Conservation (phyloP, 2,888 invertebrate species). For the Noctua pronuba region DNA sequence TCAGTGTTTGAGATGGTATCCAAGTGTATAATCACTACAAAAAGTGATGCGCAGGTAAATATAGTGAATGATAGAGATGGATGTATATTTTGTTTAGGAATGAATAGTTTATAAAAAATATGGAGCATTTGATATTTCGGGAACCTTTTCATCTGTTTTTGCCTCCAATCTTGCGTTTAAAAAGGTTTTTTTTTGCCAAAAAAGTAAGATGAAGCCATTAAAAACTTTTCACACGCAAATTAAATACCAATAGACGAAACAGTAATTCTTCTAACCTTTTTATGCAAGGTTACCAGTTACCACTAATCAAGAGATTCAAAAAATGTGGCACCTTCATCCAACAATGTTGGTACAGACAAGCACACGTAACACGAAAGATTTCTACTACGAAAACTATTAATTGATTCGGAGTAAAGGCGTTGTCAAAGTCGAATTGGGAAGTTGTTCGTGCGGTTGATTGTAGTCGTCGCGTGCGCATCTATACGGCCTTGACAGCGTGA, state of each 20-base stretch:
- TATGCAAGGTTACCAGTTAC: slow-evolving; percentile 33
- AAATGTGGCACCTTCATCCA: slow-evolving; percentile 54
- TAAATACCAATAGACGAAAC: slow-evolving; percentile 23
- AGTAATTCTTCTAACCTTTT: slow-evolving; percentile 49
- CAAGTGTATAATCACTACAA: slow-evolving; percentile 28
- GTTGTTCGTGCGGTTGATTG: slow-evolving; percentile 19
- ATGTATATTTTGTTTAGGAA: neutral
- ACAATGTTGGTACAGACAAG: neutral
- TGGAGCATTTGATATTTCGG: neutral
- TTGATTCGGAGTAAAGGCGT: neutral
- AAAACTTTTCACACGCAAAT: slow-evolving; percentile 18
- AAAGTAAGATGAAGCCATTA: neutral
- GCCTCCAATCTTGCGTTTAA: neutral
- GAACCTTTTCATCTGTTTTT: neutral
- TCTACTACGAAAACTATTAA: neutral
- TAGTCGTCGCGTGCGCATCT: slow-evolving; percentile 61
- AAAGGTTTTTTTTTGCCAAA: neutral
- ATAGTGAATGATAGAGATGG: slow-evolving; percentile 1
- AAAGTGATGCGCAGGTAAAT: slow-evolving; percentile 47
- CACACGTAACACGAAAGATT: neutral
- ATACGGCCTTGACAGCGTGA: slow-evolving; percentile 85
- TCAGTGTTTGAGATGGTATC: neutral
- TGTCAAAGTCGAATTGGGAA: neutral
- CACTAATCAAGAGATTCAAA: slow-evolving; percentile 34
- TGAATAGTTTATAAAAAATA: neutral